Evolutionary conservation across 1,140 invertebrate species (phyloP), one percentile per base, ranked within the genome.

Genomic region (Plectrocnemia conspersa): DNA sequence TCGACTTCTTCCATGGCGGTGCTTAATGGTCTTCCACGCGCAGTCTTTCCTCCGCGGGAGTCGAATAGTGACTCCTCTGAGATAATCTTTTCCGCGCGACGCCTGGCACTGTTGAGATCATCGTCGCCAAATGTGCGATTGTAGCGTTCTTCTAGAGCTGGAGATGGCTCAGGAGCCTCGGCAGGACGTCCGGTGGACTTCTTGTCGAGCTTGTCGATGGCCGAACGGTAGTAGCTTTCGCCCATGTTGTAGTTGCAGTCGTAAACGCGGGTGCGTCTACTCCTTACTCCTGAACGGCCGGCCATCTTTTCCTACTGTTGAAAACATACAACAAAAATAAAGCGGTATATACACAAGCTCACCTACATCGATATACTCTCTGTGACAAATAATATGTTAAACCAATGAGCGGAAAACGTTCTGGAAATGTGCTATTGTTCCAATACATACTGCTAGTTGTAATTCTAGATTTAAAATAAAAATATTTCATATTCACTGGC

Each of bases 241-340:
- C 85, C 85, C 66, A 85, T 85, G 70, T 86, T 81, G 69, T 88
- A 88, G 65, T 88, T 89, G 67, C 84, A 86, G 64, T 86, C 83
- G 65, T 89, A 88, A 56, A 89, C 81, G 66, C 81, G 80, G 7
- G 85, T 88, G 62, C 77, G 72, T 48, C 85, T 78, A 60, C 83
- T 82, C 70, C 85, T 77, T 60, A 77, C 69, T 58, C 71, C 63
- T 9, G 70, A 68, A 57, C 72, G 72, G 68, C 72, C 70, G 15
- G 57, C 64, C 52, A 54, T 61, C n/a, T 16, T 53, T 57, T 29
- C 42, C 18, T 21, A n/a, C n/a, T n/a, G n/a, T n/a, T 50, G 33
- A 45, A 45, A 23, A 23, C 19, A 22, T 22, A 45, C 6, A 45
- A 11, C 5, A 18, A 9, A 7, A 40, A 9, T 6, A 40, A 9